Evolutionary conservation across 1,140 invertebrate species (phyloP), one percentile per base, ranked within the genome.

Genomic region (Macrobrachium nipponense): DNA sequence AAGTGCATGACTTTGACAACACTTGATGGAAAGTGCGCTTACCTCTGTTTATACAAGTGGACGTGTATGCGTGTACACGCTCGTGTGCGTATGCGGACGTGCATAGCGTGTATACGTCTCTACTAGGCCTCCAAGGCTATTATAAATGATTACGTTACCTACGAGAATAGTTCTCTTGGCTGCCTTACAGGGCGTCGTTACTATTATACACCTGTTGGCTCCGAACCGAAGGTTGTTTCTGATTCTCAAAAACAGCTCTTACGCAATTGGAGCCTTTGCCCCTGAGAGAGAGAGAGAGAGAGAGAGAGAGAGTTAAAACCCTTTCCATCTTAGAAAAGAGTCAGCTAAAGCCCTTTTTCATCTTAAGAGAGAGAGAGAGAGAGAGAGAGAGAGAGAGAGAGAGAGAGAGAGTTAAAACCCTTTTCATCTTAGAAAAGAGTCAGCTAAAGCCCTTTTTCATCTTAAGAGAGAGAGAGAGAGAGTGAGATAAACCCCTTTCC

Each of bases 311-410:
- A 64, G 5, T 2, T 20, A 17, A 20, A 64, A 2, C 27, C 27
- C 27, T 36, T 36, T 36, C 4, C 27, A 36, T 36, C 27, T 36
- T 36, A 4, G 27, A 36, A 36, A 36, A 36, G 27, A 36, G 27
- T 4, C 27, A 36, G 27, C 27, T 36, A 36, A 36, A 36, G 4
- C 27, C n/a, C 27, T 36, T 36, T 36, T 36, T 4, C 27, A 36
- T n/a, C 8, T n/a, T 20, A 6, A 66, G 64, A 66, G 64, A 66
- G 64, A 66, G 64, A 66, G 64, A 27, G 64, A 68, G 27, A 68
- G 64, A 68, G 64, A 68, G 64, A 68, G 64, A 27, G 64, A 68
- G 64, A 68, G 64, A 27, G 64, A 68, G 62, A 64, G 62, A 64
- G 62, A 20, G 62, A 64, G 62, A 64, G 62, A 20, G 62, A 64